phyloP scores from a whole-genome alignment of 2,797 vertebrate species.

The Coregonus sp. region DNA sequence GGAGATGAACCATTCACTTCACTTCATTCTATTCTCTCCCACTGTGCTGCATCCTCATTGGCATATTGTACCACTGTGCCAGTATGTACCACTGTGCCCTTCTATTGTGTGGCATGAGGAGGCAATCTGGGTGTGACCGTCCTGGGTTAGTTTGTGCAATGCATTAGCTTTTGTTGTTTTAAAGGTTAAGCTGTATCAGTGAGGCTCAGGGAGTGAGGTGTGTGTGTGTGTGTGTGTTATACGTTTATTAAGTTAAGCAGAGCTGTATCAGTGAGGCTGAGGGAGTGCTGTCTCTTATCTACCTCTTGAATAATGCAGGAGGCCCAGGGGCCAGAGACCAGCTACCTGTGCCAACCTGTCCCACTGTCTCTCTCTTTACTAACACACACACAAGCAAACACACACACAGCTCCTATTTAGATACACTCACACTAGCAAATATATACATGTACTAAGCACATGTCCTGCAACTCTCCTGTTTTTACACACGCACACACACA shows the following conservation, averaged over 20 bases:
- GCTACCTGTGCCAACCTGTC: not conserved
- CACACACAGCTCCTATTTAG: not conserved
- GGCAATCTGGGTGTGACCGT: not conserved
- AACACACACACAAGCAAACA: not conserved
- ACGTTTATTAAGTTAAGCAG: slow-evolving; percentile 36
- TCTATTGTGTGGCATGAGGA: not conserved
- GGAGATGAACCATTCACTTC: not conserved
- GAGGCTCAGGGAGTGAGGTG: not conserved
- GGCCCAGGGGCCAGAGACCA: slow-evolving; percentile 33
- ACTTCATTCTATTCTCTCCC: not conserved
- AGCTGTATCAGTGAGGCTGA: slow-evolving; percentile 40
- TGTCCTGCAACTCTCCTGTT: not conserved
- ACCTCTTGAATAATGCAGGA: slow-evolving; percentile 55
- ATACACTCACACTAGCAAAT: not conserved
- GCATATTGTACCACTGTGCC: too few species aligned
- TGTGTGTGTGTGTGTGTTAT: slow-evolving; percentile 9
- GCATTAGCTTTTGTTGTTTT: slow-evolving; percentile 7
- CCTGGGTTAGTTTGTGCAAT: slow-evolving; percentile 14
- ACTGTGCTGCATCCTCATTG: not conserved
- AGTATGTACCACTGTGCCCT: not conserved
- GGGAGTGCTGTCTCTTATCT: slow-evolving; percentile 53
- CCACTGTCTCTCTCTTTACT: not conserved
- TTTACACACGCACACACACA: not conserved
- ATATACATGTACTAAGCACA: not conserved
- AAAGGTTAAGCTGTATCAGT: slow-evolving; percentile 13